phyloP scores from a whole-genome alignment of 2,113 vertebrate species.

The Lichenostomus cassidix region DNA sequence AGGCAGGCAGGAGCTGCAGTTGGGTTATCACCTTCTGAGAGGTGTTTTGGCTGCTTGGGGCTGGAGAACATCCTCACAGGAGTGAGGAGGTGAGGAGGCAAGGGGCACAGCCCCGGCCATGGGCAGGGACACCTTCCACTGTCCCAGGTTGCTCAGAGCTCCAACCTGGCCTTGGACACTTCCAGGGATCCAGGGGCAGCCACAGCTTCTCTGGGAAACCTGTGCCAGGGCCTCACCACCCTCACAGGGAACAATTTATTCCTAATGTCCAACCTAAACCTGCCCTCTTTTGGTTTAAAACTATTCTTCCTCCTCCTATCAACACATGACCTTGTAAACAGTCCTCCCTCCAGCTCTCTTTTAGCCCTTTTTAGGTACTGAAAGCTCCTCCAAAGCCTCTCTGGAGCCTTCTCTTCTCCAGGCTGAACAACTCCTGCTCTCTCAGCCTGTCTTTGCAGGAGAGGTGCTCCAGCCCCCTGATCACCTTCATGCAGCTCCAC shows the following conservation, averaged over 20 bases:
- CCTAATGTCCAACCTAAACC: not conserved
- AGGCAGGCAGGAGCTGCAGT: not conserved
- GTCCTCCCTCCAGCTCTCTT: not conserved
- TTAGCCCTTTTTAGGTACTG: not conserved
- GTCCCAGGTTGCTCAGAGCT: not conserved
- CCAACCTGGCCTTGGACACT: not conserved
- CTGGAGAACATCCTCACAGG: not conserved
- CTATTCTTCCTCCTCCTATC: not conserved
- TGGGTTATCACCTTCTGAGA: not conserved
- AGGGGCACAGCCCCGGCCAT: not conserved
- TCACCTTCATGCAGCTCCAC: not conserved
- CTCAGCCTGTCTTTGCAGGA: not conserved
- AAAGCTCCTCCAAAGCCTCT: not conserved
- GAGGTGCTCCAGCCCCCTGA: not conserved
- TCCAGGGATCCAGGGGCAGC: not conserved
- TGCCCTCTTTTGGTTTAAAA: not conserved
- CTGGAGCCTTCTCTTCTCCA: not conserved
- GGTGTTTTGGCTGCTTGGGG: not conserved
- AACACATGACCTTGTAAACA: too few species aligned
- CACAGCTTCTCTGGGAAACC: not conserved
- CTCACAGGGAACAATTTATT: not conserved
- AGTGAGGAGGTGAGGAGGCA: not conserved
- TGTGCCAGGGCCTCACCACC: not conserved
- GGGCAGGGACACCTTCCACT: not conserved
- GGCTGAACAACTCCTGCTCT: not conserved